These are phyloP conservation scores for Piscicola geometra DNA, from an alignment of 2,888 invertebrate species.

Conservation along the genomic window DNA sequence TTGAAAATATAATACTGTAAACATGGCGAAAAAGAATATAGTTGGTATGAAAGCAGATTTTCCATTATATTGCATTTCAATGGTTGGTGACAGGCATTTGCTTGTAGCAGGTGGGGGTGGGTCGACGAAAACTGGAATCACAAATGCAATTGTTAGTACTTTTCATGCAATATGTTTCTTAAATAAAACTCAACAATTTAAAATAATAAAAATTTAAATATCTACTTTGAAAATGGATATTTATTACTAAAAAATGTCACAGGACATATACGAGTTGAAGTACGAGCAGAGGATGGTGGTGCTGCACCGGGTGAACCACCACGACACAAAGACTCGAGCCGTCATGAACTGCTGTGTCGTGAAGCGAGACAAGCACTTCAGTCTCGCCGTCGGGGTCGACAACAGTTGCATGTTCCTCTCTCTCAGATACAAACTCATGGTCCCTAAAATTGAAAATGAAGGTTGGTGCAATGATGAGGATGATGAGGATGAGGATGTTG, in stretches of 20 bases:
- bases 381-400: slow-evolving; percentile 83
- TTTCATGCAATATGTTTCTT: slow-evolving; percentile 1
- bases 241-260: too few species aligned
- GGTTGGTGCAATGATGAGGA: slow-evolving; percentile 32
- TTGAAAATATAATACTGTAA: neutral
- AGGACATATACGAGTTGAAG: slow-evolving; percentile 88
- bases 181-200: too few species aligned
- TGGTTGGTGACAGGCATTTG: slow-evolving; percentile 84
- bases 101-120: slow-evolving; percentile 96
- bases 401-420: slow-evolving; percentile 62
- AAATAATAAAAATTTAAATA: too few species aligned
- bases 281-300: slow-evolving; percentile 61
- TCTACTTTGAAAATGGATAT: too few species aligned
- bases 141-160: slow-evolving; percentile 76
- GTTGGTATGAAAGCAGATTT: slow-evolving; percentile 57
- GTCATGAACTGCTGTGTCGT: slow-evolving; percentile 84
- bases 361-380: slow-evolving; percentile 69
- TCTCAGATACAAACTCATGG: slow-evolving; percentile 51
- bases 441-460: slow-evolving; percentile 44
- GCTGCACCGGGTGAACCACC: slow-evolving; percentile 69
- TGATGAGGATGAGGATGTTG: neutral
- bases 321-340: slow-evolving; percentile 66
- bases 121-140: slow-evolving; percentile 89
- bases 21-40: slow-evolving; percentile 33
- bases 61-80: slow-evolving; percentile 83